Conservation (phyloP, 2,888 invertebrate species). For the Diabrotica balteata region DNA sequence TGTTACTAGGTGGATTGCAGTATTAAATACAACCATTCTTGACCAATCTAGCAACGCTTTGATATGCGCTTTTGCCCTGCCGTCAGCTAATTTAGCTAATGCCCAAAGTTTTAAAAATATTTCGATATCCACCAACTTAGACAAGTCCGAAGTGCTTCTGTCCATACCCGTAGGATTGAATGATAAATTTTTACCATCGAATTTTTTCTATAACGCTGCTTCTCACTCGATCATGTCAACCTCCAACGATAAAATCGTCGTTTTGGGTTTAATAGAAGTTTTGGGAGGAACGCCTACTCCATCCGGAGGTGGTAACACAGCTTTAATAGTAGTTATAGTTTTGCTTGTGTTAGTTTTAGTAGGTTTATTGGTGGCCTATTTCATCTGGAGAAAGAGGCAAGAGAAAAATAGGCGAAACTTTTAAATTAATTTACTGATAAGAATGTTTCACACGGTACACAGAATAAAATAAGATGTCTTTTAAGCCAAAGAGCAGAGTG, state of each 20-base stretch:
- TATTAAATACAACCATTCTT: slow-evolving; percentile 22
- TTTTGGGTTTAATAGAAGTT: slow-evolving; percentile 23
- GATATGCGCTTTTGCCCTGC: slow-evolving; percentile 20
- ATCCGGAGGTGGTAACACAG: slow-evolving; percentile 5
- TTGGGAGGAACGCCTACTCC: slow-evolving; percentile 1
- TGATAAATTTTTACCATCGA: background rate
- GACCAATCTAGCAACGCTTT: slow-evolving; percentile 20
- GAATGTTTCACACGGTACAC: no score
- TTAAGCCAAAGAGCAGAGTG: no score
- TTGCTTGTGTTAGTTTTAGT: slow-evolving; percentile 17
- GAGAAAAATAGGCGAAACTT: slow-evolving; percentile 21
- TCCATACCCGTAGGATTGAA: slow-evolving; percentile 13
- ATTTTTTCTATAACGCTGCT: slow-evolving; percentile 12
- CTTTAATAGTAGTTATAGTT: slow-evolving; percentile 17
- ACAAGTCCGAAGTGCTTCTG: background rate
- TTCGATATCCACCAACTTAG: slow-evolving; percentile 15
- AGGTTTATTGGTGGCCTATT: slow-evolving; percentile 12
- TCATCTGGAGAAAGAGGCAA: slow-evolving; percentile 25
- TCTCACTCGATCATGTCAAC: slow-evolving; percentile 4
- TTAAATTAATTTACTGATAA: slow-evolving; percentile 2
- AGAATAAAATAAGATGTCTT: no score
- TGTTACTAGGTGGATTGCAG: slow-evolving; percentile 19
- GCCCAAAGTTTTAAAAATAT: slow-evolving; percentile 19
- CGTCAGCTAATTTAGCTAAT: background rate
- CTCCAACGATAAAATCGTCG: slow-evolving; percentile 11